phyloP scores from a whole-genome alignment of 2,797 vertebrate species.

The Schizopygopsis malacanthus region DNA sequence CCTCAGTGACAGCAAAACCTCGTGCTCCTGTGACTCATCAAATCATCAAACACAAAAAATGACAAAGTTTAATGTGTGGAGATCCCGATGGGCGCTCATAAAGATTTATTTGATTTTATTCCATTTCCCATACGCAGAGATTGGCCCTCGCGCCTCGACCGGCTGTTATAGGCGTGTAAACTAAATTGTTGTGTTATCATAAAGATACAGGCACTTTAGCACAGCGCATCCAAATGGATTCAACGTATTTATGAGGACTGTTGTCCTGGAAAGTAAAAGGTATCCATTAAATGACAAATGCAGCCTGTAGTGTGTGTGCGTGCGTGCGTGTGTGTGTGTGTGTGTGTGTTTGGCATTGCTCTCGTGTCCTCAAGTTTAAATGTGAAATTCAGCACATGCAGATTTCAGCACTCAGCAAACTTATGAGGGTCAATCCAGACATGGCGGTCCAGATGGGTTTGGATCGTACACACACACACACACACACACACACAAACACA shows the following conservation, averaged over 20 bases:
- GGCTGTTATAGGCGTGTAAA: slow-evolving; percentile 51
- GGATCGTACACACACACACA: slow-evolving; percentile 30
- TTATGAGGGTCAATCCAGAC: slow-evolving; percentile 44
- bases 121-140: slow-evolving; percentile 22
- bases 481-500: not conserved
- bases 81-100: slow-evolving; percentile 11
- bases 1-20: slow-evolving; percentile 61
- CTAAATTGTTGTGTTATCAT: slow-evolving; percentile 46
- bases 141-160: slow-evolving; percentile 1
- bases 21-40: slow-evolving; percentile 21
- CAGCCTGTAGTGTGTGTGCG: slow-evolving; percentile 35
- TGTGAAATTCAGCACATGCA: slow-evolving; percentile 56
- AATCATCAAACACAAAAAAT: slow-evolving; percentile 32
- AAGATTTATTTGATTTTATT: slow-evolving; percentile 46
- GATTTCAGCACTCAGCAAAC: slow-evolving; percentile 62
- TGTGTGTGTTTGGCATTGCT: slow-evolving; percentile 35
- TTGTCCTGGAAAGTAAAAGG: slow-evolving; percentile 43
- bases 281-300: slow-evolving; percentile 54
- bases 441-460: slow-evolving; percentile 49
- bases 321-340: slow-evolving; percentile 11
- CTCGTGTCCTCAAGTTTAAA: slow-evolving; percentile 53
- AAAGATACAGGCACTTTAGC: slow-evolving; percentile 46
- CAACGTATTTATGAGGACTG: slow-evolving; percentile 39
- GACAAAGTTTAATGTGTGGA: slow-evolving; percentile 52
- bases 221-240: slow-evolving; percentile 9